Evolutionary conservation across 2,888 invertebrate genomes (phyloP).

Genomic region (Adineta ricciae): DNA sequence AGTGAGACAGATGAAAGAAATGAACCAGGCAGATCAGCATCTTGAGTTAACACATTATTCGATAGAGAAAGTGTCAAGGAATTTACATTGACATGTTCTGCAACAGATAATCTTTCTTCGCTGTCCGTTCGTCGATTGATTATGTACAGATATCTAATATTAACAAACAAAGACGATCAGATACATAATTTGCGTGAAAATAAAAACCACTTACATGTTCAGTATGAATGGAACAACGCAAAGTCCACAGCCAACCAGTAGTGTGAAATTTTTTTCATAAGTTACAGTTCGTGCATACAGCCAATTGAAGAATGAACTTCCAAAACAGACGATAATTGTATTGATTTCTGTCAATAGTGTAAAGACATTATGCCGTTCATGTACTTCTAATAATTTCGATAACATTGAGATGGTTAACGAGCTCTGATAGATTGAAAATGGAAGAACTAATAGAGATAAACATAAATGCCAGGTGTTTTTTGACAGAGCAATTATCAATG

Average conservation of each 20-base stretch:
- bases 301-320: neutral
- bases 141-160: neutral
- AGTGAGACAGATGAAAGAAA: neutral
- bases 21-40: neutral
- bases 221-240: neutral
- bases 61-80: neutral
- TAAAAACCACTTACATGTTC: neutral
- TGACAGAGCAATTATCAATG: neutral
- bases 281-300: neutral
- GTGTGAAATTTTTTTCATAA: neutral
- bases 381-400: neutral
- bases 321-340: neutral
- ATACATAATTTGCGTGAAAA: neutral
- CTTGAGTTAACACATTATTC: neutral
- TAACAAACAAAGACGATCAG: neutral
- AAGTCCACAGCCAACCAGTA: neutral
- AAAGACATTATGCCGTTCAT: neutral
- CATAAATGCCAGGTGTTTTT: neutral
- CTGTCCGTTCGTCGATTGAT: neutral
- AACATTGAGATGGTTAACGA: neutral
- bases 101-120: neutral
- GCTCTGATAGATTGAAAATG: neutral
- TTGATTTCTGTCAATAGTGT: neutral
- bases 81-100: neutral
- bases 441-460: neutral